Conservation (phyloP, 2,888 invertebrate species). For the Sinhomidia bicolor region DNA sequence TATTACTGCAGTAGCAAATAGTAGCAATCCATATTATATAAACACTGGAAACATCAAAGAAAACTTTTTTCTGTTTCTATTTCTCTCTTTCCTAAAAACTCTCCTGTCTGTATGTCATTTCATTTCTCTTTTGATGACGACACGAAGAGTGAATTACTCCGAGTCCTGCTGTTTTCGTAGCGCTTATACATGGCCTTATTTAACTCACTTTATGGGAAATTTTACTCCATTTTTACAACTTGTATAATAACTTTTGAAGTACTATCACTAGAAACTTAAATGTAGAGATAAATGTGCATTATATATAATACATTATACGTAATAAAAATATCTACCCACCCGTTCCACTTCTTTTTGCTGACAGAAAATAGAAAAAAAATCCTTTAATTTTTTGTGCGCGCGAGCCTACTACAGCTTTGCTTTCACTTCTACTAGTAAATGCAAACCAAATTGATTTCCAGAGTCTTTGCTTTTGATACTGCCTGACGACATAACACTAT, state of each 20-base stretch:
- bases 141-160: background rate
- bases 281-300: background rate
- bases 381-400: background rate
- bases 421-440: conserved; percentile 18
- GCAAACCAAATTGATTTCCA: conserved; percentile 21
- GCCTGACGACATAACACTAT: conserved; percentile 36
- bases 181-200: background rate
- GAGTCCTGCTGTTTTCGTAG: background rate
- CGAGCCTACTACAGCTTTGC: background rate
- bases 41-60: conserved; percentile 45
- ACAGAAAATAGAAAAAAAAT: background rate
- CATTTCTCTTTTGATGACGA: conserved; percentile 31
- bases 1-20: background rate
- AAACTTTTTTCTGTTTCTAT: background rate
- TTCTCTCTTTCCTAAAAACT: background rate
- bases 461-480: conserved; percentile 12
- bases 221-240: conserved; percentile 27
- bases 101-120: conserved; percentile 48
- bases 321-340: background rate
- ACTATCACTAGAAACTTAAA: background rate
- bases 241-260: conserved; percentile 29
- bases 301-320: background rate
- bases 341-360: background rate
- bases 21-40: background rate
- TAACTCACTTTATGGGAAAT: conserved; percentile 16